Evolutionary conservation across 35 echinoderm and acorn worm genomes (phyloP), one percentile per base, ranked within the genome.

Genomic region (Eucidaris tribuloides): DNA sequence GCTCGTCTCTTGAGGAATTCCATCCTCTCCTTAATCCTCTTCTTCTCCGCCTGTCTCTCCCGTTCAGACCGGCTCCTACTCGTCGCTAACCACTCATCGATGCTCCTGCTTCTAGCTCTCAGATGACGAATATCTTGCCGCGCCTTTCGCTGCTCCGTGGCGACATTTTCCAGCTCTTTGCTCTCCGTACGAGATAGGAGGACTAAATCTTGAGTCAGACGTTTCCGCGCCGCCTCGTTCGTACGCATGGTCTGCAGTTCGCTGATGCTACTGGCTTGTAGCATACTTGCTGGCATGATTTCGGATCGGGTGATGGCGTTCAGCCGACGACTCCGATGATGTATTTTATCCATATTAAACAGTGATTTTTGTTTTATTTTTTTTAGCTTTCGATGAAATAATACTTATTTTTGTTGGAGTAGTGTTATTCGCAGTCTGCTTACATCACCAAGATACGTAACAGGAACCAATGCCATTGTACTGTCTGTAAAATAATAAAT

Each of bases 221-320:
- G 68, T 44, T 74, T 74, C n/a, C 68, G 28, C 14, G 68, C 68
- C 14, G 68, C 68, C 37, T 74, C 68, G 68, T 74, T 74, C 11
- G 35, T 44, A 25, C 68, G 38, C 68, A 74, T 74, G 15, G 68
- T 42, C 19, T 74, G 68, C 1, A 74, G 68, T 44, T 74, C 68
- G 36, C 20, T 74, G 34, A 74, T 40, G 68, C 68, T 74, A 40
- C 68, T 74, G 68, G 68, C 68, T 74, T 20, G 36, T 9, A 74
- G 68, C 68, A 74, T 74, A 40, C 34, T 74, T 14, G 68, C 68
- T 3, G 68, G 68, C 68, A 74, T 74, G 68, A 74, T 74, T 40
- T 74, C 68, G 14, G 68, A 38, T 27, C 68, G 68, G 6, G 68
- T 74, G 35, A 74, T 74, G 35, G 68, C 68, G 68, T 74, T 74